These are phyloP conservation scores for Delia radicum DNA, from an alignment of 1,140 invertebrate genomes.

Conservation along the genomic window DNA sequence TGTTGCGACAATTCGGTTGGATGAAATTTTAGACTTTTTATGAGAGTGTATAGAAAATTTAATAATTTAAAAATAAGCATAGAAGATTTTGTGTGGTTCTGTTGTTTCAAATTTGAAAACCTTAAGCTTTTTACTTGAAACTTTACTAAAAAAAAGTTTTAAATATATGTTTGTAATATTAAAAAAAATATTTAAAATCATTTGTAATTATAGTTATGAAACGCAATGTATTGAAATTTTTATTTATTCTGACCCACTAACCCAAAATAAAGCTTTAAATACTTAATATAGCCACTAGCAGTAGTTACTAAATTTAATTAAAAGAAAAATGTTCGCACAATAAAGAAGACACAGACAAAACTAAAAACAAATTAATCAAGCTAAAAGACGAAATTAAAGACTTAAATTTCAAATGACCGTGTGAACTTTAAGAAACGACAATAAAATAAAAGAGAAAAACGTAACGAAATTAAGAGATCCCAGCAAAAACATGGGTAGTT, in stretches of 20 bases:
- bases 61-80: too few relatives aligned
- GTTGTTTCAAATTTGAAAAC: too few relatives aligned
- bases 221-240: too few relatives aligned
- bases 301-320: neutral
- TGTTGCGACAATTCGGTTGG: too few relatives aligned
- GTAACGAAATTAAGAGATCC: neutral
- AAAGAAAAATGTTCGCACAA: neutral
- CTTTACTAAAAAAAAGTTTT: too few relatives aligned
- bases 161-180: too few relatives aligned
- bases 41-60: too few relatives aligned
- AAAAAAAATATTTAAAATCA: too few relatives aligned
- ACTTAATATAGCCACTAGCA: neutral
- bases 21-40: too few relatives aligned
- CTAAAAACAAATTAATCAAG: neutral
- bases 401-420: neutral
- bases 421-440: neutral
- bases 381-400: neutral
- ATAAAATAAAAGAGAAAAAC: neutral
- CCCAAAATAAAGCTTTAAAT: neutral
- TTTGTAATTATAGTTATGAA: too few relatives aligned
- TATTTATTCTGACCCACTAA: neutral
- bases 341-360: neutral
- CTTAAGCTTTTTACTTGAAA: too few relatives aligned
- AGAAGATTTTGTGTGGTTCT: too few relatives aligned
- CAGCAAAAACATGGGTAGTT: neutral